Evolutionary conservation across 2,888 invertebrate species (phyloP), one percentile per base, ranked within the genome.

Genomic region (Platypus cylindrus): DNA sequence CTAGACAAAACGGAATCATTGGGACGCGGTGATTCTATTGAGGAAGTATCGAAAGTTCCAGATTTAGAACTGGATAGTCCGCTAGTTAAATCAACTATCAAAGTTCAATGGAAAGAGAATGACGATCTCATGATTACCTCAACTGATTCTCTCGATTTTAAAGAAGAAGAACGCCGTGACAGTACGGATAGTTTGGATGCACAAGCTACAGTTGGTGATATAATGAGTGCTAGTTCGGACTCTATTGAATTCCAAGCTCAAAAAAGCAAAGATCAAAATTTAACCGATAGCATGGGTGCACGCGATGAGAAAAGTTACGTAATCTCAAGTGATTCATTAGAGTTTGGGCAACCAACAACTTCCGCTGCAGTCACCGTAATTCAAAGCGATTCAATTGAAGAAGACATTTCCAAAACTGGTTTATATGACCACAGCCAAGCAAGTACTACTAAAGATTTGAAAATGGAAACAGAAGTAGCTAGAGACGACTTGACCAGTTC

Each of bases 401-500:
- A 63, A 39, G 65, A 65, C 40, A 59, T 57, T 3, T 59, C 58
- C 3, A 47, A 57, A 33, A 54, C 60, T 34, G 54, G 51, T 20
- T 26, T 35, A 1, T 55, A 58, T 36, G 66, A 66, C 45, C 58
- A 60, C 36, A 65, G 64, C 41, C 65, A 68, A 56, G 61, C 60
- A 2, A 64, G 64, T 48, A 63, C 64, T 2, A 64, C 65, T 30
- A 64, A 61, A 42, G 65, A 65, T 48, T 38, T 31, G 9, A 38
- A 30, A 4, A 36, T 41, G 11, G 48, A 48, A 7, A 45, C 37
- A 9, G 37, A 40, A 13, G 77, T 76, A 0, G 79, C 78, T 45
- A 81, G 78, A 45, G 55, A 82, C 33, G 84, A 84, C 51, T 78
- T 75, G 3, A 79, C 82, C 5, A 83, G 82, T 47, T 81, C 83